phyloP scores from a whole-genome alignment of 2,113 vertebrate species.

The Sorex araneus region DNA sequence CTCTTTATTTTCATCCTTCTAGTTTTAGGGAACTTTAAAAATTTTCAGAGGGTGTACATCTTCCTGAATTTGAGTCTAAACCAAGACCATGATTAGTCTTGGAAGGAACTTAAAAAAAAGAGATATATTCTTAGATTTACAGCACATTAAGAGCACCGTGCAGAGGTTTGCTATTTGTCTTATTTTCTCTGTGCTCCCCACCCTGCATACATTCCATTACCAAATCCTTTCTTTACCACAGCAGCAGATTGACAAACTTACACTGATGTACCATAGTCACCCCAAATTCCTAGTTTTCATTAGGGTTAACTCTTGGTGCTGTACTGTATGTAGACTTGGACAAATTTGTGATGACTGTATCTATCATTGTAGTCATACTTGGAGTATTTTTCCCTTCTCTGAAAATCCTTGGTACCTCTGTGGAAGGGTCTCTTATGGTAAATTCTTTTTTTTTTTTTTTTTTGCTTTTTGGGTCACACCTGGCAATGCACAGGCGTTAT shows the following conservation, averaged over 20 bases:
- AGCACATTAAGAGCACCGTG: neutral
- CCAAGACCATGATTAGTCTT: neutral
- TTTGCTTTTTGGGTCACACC: too few relatives aligned
- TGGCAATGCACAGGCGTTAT: too few relatives aligned
- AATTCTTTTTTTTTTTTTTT: slow-evolving; percentile 58
- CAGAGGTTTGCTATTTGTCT: neutral
- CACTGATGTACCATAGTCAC: neutral
- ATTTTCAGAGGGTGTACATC: neutral
- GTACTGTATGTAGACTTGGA: neutral
- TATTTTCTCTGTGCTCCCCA: neutral
- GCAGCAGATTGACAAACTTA: neutral
- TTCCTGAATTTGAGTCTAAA: slow-evolving; percentile 36
- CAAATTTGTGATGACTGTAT: neutral
- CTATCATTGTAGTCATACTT: neutral
- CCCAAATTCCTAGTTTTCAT: neutral
- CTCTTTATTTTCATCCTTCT: neutral
- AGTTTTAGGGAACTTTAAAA: slow-evolving; percentile 44
- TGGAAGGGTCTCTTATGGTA: slow-evolving; percentile 7
- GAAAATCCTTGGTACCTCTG: neutral
- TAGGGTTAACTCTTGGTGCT: neutral
- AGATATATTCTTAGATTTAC: neutral
- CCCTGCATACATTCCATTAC: neutral
- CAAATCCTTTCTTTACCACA: neutral
- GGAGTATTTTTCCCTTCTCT: slow-evolving; percentile 29
- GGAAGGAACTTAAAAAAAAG: neutral